Evolutionary conservation across 2,888 invertebrate species (phyloP).

Genomic region (Idaea dimidiata): DNA sequence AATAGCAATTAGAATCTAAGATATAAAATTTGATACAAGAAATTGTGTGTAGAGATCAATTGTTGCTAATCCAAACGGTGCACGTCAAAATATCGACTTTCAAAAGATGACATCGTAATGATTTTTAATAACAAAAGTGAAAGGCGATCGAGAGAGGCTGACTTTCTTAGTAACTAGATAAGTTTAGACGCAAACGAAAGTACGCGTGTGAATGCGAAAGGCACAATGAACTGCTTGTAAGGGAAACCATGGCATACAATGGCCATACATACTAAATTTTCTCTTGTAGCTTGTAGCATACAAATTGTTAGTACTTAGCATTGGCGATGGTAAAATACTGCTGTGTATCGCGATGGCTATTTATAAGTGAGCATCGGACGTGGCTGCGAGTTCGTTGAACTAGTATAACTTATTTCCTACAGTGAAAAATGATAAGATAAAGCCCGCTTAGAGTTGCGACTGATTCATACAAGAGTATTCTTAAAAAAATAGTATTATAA

Average conservation of each 20-base stretch:
- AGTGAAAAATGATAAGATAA: constrained; percentile 55
- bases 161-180: constrained; percentile 72
- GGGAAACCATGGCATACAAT: constrained; percentile 52
- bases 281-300: constrained; percentile 19
- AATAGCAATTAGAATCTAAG: background rate
- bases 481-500: background rate
- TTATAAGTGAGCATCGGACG: constrained; percentile 61
- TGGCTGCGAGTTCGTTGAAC: constrained; percentile 52
- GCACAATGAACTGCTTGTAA: constrained; percentile 48
- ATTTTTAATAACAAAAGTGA: constrained; percentile 74
- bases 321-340: constrained; percentile 29
- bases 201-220: constrained; percentile 59
- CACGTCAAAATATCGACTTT: constrained; percentile 48
- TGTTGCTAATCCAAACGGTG: constrained; percentile 20
- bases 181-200: constrained; percentile 66
- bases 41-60: background rate
- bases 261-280: constrained; percentile 26
- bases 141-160: constrained; percentile 61
- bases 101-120: constrained; percentile 58
- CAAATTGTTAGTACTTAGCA: constrained; percentile 31
- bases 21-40: background rate
- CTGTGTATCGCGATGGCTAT: constrained; percentile 59
- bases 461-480: constrained; percentile 9
- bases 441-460: background rate
- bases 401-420: constrained; percentile 37